phyloP scores from a whole-genome alignment of 2,797 vertebrate species.

The Anas acuta region DNA sequence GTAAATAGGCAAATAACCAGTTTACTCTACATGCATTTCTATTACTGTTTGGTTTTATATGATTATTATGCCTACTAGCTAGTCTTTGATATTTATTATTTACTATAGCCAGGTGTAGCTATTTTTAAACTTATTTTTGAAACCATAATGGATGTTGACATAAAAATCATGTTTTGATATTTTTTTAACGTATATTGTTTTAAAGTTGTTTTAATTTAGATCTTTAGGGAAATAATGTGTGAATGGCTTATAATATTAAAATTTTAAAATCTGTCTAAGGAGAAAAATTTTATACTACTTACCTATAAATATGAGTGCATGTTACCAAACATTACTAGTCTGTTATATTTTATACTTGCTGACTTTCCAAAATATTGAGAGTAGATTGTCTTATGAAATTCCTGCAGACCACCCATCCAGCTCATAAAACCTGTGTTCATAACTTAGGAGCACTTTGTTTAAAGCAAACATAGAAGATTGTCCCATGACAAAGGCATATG shows the following conservation, averaged over 20 bases:
- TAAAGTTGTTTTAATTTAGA: neutral
- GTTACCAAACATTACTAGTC: neutral
- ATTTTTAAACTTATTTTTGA: neutral
- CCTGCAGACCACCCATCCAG: neutral
- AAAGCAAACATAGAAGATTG: neutral
- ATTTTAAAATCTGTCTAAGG: neutral
- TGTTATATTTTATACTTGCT: neutral
- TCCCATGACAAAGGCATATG: neutral
- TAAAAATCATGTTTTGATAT: neutral
- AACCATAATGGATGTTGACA: neutral
- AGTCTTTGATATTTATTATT: neutral
- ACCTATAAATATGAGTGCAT: neutral
- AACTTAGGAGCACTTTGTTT: accelerated
- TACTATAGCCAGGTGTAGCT: neutral
- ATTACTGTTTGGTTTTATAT: neutral
- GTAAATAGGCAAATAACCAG: constrained; percentile 10
- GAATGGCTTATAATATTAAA: neutral
- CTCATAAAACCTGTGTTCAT: neutral
- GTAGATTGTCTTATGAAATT: neutral
- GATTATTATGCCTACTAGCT: neutral
- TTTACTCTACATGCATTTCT: neutral
- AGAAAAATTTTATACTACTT: neutral
- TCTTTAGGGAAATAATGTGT: neutral
- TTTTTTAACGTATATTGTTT: neutral
- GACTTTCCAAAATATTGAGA: neutral